These are phyloP conservation scores for human (Homo sapiens) DNA, from an alignment of 2,113 vertebrate genomes.

Conservation along the genomic window GRCh38 chr9:100973501-100974000, in stretches of 20 bases:
- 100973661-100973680: not conserved
- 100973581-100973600: not conserved
- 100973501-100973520: too few relatives aligned
- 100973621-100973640: not conserved
- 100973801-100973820: not conserved
- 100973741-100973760: not conserved
- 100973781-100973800: not conserved
- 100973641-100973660: not conserved
- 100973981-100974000: not conserved
- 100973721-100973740: not conserved
- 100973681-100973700: constrained; percentile 2
- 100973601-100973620: not conserved
- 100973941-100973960: not conserved
- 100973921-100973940: not conserved
- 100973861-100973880: not conserved
- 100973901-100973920: not conserved
- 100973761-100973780: not conserved
- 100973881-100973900: not conserved
- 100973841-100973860: not conserved
- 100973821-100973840: not conserved
- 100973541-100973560: not conserved
- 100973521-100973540: not conserved
- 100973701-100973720: not conserved
- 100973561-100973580: not conserved
- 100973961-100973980: not conserved